These are phyloP conservation scores for Drosophila rhopaloa DNA, from an alignment of 1,140 invertebrate genomes.

Conservation along the genomic window DNA sequence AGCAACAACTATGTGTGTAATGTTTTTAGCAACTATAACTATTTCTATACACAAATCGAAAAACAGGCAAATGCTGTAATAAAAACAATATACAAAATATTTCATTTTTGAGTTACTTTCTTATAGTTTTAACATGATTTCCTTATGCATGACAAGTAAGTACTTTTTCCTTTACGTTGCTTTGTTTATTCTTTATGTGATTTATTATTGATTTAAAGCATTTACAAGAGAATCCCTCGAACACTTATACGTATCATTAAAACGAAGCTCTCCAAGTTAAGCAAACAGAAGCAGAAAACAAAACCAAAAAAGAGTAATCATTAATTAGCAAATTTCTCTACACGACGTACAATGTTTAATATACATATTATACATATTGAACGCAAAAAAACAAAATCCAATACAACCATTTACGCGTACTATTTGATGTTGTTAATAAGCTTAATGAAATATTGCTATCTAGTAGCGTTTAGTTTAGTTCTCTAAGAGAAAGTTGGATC, in stretches of 20 bases:
- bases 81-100: conserved; percentile 61
- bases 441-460: conserved; percentile 72
- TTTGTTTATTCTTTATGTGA: conserved; percentile 19
- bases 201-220: conserved; percentile 31
- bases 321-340: conserved; percentile 82
- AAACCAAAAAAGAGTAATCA: conserved; percentile 59
- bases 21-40: conserved; percentile 79
- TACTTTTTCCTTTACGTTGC: conserved; percentile 16
- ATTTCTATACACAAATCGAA: conserved; percentile 66
- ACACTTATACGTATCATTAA: conserved; percentile 83
- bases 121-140: conserved; percentile 27
- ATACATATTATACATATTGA: conserved; percentile 51
- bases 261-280: conserved; percentile 80
- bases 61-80: conserved; percentile 65
- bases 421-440: conserved; percentile 83
- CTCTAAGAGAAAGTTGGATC: conserved; percentile 26
- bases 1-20: conserved; percentile 76
- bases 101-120: conserved; percentile 25
- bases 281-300: conserved; percentile 57
- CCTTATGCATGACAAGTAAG: conserved; percentile 44
- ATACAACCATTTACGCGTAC: conserved; percentile 62
- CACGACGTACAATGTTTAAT: conserved; percentile 76
- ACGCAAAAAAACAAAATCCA: conserved; percentile 31
- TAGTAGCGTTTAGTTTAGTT: conserved; percentile 75
- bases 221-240: conserved; percentile 55